A percentile compares a stretch with the other conserved stretches of the same genome.
These are phyloP conservation scores for Chironomus striatipennis DNA, from an alignment of 1,140 invertebrate species.

Conservation along the genomic window DNA sequence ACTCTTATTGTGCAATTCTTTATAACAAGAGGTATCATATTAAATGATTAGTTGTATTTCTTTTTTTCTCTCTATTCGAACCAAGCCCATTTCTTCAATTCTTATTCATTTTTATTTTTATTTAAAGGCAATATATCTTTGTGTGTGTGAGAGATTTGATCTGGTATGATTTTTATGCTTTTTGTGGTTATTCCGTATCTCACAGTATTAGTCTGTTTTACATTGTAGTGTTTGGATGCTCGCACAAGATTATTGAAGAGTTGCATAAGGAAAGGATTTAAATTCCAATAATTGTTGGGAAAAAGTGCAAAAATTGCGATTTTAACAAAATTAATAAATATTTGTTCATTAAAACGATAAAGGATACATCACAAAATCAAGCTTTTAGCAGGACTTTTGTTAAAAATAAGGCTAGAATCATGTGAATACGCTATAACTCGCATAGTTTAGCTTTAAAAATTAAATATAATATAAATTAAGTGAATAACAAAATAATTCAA, in stretches of 20 bases:
- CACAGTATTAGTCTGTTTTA: slow-evolving; percentile 11
- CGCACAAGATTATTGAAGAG: neutral
- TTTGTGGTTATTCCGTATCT: neutral
- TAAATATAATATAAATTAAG: no score
- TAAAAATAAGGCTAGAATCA: no score
- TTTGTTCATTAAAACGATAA: no score
- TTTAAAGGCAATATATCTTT: neutral
- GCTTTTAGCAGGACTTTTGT: no score
- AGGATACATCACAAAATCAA: no score
- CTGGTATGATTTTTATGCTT: neutral
- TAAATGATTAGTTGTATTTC: slow-evolving; percentile 20
- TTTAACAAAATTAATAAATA: neutral
- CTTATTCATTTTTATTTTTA: neutral
- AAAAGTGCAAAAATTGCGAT: neutral
- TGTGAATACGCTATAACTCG: no score
- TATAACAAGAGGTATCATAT: neutral
- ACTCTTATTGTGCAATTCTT: neutral
- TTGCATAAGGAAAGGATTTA: neutral
- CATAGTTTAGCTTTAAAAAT: no score
- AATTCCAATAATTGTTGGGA: neutral
- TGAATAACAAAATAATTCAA: no score
- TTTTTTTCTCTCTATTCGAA: neutral
- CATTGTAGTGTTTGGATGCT: neutral
- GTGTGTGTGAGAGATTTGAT: neutral
- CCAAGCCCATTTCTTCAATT: slow-evolving; percentile 12